Evolutionary conservation across 2,888 invertebrate species (phyloP), one percentile per base, ranked within the genome.

Genomic region (Drosophila formosana): DNA sequence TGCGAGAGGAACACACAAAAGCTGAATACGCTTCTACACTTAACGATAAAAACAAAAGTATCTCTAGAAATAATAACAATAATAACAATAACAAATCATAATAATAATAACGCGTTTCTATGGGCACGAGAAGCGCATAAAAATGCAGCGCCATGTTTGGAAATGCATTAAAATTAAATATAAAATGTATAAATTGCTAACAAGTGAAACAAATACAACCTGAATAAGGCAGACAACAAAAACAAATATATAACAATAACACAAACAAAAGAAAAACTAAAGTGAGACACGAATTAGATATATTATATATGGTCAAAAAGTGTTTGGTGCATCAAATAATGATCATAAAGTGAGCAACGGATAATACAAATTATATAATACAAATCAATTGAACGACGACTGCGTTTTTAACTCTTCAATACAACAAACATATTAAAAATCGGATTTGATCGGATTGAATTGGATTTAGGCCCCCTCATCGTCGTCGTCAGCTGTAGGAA

Each of bases 141-240:
- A 85, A 80, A 87, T 88, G 89, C 87, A 89, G 89, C 88, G 86
- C 57, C 86, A 86, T 85, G 89, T 85, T 63, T 85, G 89, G 82
- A 87, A 88, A 69, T 89, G 88, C 89, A 88, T 89, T 79, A 89
- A 88, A 75, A 88, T 75, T 55, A 89, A 89, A 89, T 84, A 85
- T 67, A 89, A 88, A 84, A 80, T 79, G 74, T 84, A 78, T 84
- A 80, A 88, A 78, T 77, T 74, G 72, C 61, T 89, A 75, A 89
- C 82, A 73, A 91, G 91, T 91, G 91, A 91, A 90, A 88, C 90
- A 80, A 91, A 91, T 78, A 91, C 90, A 83, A 91, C 91, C 83
- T 91, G 87, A 91, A 67, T 34, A 58, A 60, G 5, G 57, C 65
- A 49, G 45, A 58, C 26, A 58, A 72, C 66, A 60, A 43, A 47